Percentiles rank a stretch among this genome's conserved stretches.
Evolutionary conservation across 2,888 invertebrate species (phyloP).

Genomic region (Xestia sexstrigata): DNA sequence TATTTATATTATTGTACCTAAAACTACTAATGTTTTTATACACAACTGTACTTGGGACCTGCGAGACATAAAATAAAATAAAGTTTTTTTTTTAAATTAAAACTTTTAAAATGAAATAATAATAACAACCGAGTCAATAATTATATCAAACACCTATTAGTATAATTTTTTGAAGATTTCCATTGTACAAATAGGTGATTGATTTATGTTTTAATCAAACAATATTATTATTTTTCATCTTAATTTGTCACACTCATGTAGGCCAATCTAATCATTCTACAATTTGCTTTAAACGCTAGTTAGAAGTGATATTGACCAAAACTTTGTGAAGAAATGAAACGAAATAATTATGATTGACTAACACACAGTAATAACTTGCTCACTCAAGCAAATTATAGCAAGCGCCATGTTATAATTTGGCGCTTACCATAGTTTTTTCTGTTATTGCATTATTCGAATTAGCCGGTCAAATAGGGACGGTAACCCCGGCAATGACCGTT

Average conservation of each 20-base stretch:
- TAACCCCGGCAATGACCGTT: too few relatives aligned
- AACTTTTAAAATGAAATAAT: slow-evolving; percentile 17
- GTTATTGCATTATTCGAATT: background rate
- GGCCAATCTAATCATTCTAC: slow-evolving; percentile 65
- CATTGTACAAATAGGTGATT: slow-evolving; percentile 28
- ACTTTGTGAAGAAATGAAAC: background rate
- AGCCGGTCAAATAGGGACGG: background rate
- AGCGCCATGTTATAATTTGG: background rate
- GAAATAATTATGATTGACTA: background rate
- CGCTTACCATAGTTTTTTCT: background rate
- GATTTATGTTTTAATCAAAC: slow-evolving; percentile 24
- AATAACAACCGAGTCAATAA: slow-evolving; percentile 14
- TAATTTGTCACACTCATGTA: slow-evolving; percentile 63
- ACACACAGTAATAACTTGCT: background rate
- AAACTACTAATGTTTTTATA: slow-evolving; percentile 30
- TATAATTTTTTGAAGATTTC: slow-evolving; percentile 23
- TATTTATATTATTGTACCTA: slow-evolving; percentile 23
- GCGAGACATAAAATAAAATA: slow-evolving; percentile 22
- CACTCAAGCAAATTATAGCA: background rate
- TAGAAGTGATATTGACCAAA: slow-evolving; percentile 27
- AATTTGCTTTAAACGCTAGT: slow-evolving; percentile 29
- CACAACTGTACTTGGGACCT: slow-evolving; percentile 61
- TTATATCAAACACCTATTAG: slow-evolving; percentile 21
- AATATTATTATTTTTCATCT: slow-evolving; percentile 29
- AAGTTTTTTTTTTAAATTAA: background rate